Evolutionary conservation across 1,140 invertebrate genomes (phyloP).

Genomic region (Danaus melanippus): DNA sequence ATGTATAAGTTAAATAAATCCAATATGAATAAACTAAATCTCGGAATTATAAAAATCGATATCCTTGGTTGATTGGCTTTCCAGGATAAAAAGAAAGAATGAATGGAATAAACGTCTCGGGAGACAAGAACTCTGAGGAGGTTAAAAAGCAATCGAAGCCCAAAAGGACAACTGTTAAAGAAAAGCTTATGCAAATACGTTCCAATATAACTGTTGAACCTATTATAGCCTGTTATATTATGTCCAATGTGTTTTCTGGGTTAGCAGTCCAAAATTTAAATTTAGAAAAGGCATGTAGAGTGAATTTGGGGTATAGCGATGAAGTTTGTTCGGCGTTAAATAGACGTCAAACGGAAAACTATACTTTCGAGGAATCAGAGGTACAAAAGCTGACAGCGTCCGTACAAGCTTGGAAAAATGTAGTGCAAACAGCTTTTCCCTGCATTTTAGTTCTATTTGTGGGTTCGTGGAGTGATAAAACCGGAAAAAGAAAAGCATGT

Average conservation of each 20-base stretch:
- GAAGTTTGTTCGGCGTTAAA: slow-evolving; percentile 73
- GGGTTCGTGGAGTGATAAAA: slow-evolving; percentile 75
- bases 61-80: slow-evolving; percentile 10
- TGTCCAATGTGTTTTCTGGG: slow-evolving; percentile 73
- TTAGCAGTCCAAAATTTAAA: slow-evolving; percentile 74
- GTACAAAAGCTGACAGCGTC: slow-evolving; percentile 73
- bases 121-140: slow-evolving; percentile 16
- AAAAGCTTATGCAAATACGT: slow-evolving; percentile 55
- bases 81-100: slow-evolving; percentile 20
- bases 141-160: slow-evolving; percentile 32
- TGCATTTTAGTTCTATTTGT: slow-evolving; percentile 73
- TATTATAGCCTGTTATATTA: slow-evolving; percentile 73
- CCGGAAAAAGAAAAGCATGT: slow-evolving; percentile 74
- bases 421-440: slow-evolving; percentile 72
- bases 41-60: background rate
- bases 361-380: slow-evolving; percentile 67
- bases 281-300: slow-evolving; percentile 76
- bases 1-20: slow-evolving; percentile 10
- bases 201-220: slow-evolving; percentile 74
- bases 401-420: slow-evolving; percentile 74
- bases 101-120: slow-evolving; percentile 52
- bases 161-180: slow-evolving; percentile 41
- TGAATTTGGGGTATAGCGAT: slow-evolving; percentile 72
- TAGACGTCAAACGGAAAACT: slow-evolving; percentile 63
- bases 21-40: slow-evolving; percentile 21